A percentile compares a stretch with the other conserved stretches of the same genome.
These are phyloP conservation scores for Trichogramma dendrolimi DNA, from an alignment of 2,888 invertebrate species.

Conservation along the genomic window DNA sequence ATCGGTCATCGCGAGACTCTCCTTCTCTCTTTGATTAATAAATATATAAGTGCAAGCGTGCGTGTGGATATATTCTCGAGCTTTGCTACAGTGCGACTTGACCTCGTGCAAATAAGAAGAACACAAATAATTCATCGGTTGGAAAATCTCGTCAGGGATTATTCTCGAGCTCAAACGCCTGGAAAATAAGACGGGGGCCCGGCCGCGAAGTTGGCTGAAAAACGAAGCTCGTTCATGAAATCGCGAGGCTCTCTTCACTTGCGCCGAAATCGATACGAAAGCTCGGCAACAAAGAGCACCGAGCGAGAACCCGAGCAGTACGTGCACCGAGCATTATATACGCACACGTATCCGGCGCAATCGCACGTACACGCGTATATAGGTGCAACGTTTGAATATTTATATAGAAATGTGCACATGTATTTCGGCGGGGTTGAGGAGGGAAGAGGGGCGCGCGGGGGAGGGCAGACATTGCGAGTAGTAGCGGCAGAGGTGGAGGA, in stretches of 20 bases:
- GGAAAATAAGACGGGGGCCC: too few species aligned
- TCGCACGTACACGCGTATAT: background rate
- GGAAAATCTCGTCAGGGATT: too few species aligned
- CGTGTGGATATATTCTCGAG: background rate
- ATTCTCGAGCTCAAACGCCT: too few species aligned
- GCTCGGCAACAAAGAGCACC: background rate
- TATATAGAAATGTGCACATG: slow-evolving; percentile 43
- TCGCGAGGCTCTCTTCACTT: slow-evolving; percentile 11
- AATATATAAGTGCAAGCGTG: background rate
- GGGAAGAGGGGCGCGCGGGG: too few species aligned
- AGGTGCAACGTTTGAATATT: slow-evolving; percentile 34
- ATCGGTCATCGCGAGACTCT: slow-evolving; percentile 26
- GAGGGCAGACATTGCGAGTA: slow-evolving; percentile 26
- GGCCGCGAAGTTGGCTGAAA: too few species aligned
- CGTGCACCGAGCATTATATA: too few species aligned
- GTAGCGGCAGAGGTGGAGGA: slow-evolving; percentile 20
- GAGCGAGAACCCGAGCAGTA: background rate
- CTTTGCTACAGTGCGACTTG: background rate
- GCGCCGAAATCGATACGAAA: slow-evolving; percentile 16
- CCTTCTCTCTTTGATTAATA: slow-evolving; percentile 2
- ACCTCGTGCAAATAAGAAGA: too few species aligned
- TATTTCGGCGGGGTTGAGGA: too few species aligned
- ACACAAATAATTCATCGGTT: too few species aligned
- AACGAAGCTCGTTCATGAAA: slow-evolving; percentile 16
- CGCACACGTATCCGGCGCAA: too few species aligned